Evolutionary conservation across 2,113 vertebrate species (phyloP).

Genomic region (Cinclus cinclus): DNA sequence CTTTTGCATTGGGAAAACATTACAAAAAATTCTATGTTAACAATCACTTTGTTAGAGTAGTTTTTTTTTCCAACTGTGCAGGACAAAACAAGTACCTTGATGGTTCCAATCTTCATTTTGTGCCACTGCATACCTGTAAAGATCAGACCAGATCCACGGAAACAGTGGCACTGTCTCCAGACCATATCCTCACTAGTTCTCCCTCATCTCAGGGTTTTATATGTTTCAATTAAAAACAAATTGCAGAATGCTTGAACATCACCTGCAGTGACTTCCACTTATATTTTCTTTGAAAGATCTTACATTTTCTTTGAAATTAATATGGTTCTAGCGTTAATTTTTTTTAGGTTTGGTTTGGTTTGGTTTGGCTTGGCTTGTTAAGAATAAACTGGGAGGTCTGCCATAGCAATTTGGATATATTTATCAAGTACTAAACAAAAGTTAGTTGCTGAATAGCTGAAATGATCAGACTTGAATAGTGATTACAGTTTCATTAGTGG

Average conservation of each 20-base stretch:
- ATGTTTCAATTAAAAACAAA: not conserved
- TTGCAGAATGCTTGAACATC: not conserved
- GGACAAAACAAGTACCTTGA: not conserved
- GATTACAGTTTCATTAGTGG: not conserved
- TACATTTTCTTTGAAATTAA: not conserved
- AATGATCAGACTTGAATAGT: conserved; percentile 11
- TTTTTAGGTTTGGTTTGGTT: not conserved
- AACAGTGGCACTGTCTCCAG: rapidly evolving
- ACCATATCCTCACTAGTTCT: not conserved
- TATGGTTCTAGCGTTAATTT: not conserved
- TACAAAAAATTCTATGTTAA: not conserved
- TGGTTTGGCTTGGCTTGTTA: not conserved
- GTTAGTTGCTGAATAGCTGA: not conserved
- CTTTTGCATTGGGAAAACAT: not conserved
- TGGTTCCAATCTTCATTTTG: not conserved
- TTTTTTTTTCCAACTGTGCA: not conserved
- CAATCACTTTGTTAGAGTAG: not conserved
- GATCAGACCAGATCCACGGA: not conserved
- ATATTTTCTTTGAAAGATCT: not conserved
- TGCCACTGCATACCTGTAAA: not conserved
- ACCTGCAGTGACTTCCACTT: not conserved
- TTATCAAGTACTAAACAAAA: conserved; percentile 22
- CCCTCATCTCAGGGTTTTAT: not conserved
- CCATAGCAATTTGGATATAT: not conserved
- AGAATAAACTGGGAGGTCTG: not conserved